These are phyloP conservation scores for Ophonus ardosiacus DNA, from an alignment of 2,888 invertebrate species.

Conservation along the genomic window DNA sequence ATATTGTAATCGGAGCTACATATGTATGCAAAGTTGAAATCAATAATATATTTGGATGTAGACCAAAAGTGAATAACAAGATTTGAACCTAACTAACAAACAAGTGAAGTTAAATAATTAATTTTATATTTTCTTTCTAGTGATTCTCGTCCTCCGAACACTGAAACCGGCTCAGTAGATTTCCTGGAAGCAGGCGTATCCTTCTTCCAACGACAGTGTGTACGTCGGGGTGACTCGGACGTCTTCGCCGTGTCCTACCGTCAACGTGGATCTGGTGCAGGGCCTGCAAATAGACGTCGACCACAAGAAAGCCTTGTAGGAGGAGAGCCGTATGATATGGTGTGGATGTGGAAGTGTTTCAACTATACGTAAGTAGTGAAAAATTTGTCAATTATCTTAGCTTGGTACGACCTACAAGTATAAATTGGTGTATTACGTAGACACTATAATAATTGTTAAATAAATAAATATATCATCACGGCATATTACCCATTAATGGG, in stretches of 20 bases:
- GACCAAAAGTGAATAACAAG: too few relatives aligned
- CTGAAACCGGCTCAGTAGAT: slow-evolving; percentile 75
- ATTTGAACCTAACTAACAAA: too few relatives aligned
- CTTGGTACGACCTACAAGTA: too few relatives aligned
- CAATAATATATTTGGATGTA: too few relatives aligned
- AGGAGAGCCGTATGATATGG: slow-evolving; percentile 79
- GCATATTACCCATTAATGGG: too few relatives aligned
- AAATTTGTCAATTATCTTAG: too few relatives aligned
- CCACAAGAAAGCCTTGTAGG: slow-evolving; percentile 79
- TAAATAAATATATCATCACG: too few relatives aligned
- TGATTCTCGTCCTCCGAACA: slow-evolving; percentile 70
- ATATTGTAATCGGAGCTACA: too few relatives aligned
- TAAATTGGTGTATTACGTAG: too few relatives aligned
- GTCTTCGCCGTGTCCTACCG: slow-evolving; percentile 78
- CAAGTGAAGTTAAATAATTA: too few relatives aligned
- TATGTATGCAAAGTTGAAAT: too few relatives aligned
- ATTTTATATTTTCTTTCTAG: slow-evolving; percentile 66
- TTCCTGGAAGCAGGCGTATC: slow-evolving; percentile 82
- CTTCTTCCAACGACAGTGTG: slow-evolving; percentile 79
- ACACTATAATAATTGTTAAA: too few relatives aligned
- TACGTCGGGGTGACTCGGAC: slow-evolving; percentile 77
- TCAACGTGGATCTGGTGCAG: slow-evolving; percentile 77
- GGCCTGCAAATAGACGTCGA: slow-evolving; percentile 71
- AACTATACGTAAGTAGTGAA: slow-evolving; percentile 79
- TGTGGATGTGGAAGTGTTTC: slow-evolving; percentile 84